Evolutionary conservation across 2,113 vertebrate genomes (phyloP).

Genomic region (Pogona vitticeps): DNA sequence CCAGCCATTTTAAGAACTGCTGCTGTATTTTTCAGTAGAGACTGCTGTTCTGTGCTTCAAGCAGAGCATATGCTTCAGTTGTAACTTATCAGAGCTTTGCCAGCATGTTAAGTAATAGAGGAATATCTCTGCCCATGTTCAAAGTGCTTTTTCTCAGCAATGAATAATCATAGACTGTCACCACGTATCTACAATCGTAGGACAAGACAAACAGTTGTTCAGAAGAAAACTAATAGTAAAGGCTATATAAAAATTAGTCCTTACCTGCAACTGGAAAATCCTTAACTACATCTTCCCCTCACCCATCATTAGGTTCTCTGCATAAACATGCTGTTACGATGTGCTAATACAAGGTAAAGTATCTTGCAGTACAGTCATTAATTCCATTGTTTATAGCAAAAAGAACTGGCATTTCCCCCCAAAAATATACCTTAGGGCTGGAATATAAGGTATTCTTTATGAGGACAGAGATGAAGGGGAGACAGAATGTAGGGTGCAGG

Average conservation of each 20-base stretch:
- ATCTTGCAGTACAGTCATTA: background rate
- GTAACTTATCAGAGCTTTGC: background rate
- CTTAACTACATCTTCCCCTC: background rate
- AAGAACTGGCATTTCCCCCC: background rate
- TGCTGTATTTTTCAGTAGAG: too few species aligned
- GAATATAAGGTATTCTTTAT: background rate
- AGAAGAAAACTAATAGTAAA: background rate
- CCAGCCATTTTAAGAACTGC: background rate
- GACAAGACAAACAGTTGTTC: background rate
- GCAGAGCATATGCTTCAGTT: background rate
- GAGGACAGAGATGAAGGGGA: too few species aligned
- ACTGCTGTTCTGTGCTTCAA: background rate
- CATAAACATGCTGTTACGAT: background rate
- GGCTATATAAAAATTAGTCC: background rate
- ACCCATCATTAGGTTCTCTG: background rate
- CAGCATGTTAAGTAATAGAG: background rate
- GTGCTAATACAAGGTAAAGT: background rate
- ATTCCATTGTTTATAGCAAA: background rate
- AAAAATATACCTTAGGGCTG: background rate
- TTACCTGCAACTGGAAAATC: background rate
- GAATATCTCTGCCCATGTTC: background rate
- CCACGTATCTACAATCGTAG: background rate
- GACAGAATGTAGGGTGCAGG: background rate
- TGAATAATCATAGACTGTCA: background rate
- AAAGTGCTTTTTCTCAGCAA: background rate